Base-by-base conservation (phyloP, 2,797 vertebrate genomes). In the Carduelis carduelis region DNA sequence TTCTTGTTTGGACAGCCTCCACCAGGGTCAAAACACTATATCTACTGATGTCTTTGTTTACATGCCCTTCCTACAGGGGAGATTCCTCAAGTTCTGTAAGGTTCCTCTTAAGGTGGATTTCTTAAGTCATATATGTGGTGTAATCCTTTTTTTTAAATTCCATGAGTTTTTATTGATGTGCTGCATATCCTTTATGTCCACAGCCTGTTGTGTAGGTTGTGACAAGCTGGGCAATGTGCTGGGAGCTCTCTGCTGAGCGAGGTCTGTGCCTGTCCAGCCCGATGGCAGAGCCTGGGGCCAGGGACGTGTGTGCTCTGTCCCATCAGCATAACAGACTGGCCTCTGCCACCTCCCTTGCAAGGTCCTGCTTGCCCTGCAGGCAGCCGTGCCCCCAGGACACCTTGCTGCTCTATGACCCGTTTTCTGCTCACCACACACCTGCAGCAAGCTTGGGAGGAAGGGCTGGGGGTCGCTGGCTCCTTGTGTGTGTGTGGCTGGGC, bases 1-100 rank as follows among this genome's bases (percentile, higher is more conserved):
- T 41, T 46, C 24, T 43, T 26, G 28, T 64, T 75, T 44, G 59
- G 69, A 19, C 28, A 43, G 76, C 47, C 74, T 93, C 87, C 82
- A 22, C 89, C 88, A 87, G 60, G 88, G 87, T 92, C 69, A 56
- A 65, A 96, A 79, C 94, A 91, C 94, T 95, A 71, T 89, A 76
- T 89, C 82, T 90, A 21, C 85, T 57, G 77, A 69, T 8, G 74
- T 91, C 85, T 81, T 88, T 77, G 96, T 96, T 96, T 95, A 96
- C 93, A 87, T 41, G 37, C 50, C 77, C 70, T 75, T 93, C 55
- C 52, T 66, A 43, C n/a, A 83, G 89, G 87, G 89, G 64, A 92
- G 68, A 75, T 85, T 87, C 79, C 93, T 94, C 83, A 69, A 70
- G 26, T 52, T 90, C 92, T 86, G 83, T 49, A 85, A 30, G 83